Evolutionary conservation across 2,888 invertebrate genomes (phyloP), one percentile per base, ranked within the genome.

Genomic region (Thymelicus lineola): DNA sequence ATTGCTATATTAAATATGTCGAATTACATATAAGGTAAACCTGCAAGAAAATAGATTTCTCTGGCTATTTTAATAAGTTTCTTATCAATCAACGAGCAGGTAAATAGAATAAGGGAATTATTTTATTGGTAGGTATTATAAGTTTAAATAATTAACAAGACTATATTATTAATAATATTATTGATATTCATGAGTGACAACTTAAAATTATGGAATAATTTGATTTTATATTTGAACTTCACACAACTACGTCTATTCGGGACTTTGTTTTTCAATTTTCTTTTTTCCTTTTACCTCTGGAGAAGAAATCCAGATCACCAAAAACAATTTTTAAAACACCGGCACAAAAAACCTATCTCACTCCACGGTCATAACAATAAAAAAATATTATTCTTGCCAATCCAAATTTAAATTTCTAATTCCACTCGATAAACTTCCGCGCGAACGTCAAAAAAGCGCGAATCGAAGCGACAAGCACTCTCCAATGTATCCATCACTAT

Each of bases 401-500:
- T 73, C 71, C 72, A 73, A 75, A 77, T 77, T 76, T 75, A 78
- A 80, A 76, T 74, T 76, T 79, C 71, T 73, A 76, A 80, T 77
- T 75, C 72, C 72, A 72, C 74, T 74, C 73, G 66, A 73, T 73
- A 75, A 78, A 76, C 75, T 79, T 76, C 74, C 75, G 74, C 74
- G 72, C 58, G 64, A 65, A 73, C 72, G 68, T 71, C 75, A 79
- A 82, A 81, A 75, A 72, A 76, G 77, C 78, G 78, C 74, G 79
- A 77, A 75, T 79, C 76, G 76, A 77, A 74, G 79, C 75, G 70
- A 69, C 73, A 75, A 77, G 85, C 84, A 79, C 75, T 72, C 83
- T 78, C 82, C 73, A 73, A 75, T 83, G 82, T 83, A 79, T 78
- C 86, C 82, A 78, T 80, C 84, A 84, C 83, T 84, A 75, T 77